Conservation (phyloP, 2,888 invertebrate genomes). For the Microctonus brassicae region DNA sequence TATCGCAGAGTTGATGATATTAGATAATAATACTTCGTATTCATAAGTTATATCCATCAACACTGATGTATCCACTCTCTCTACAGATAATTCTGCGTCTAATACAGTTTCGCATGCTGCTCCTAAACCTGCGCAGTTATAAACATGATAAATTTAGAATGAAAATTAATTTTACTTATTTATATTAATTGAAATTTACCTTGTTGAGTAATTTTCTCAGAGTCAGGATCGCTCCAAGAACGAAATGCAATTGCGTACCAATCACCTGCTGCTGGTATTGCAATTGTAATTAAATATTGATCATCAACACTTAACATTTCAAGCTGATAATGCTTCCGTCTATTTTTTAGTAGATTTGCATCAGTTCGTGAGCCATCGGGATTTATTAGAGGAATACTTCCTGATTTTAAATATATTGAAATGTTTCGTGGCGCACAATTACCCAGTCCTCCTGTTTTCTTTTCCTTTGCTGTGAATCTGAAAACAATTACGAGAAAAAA, state of each 20-base stretch:
- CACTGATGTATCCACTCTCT: slow-evolving; percentile 66
- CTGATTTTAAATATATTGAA: slow-evolving; percentile 81
- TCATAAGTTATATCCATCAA: slow-evolving; percentile 41
- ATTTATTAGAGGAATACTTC: slow-evolving; percentile 85
- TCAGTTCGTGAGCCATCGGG: slow-evolving; percentile 86
- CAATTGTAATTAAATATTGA: slow-evolving; percentile 74
- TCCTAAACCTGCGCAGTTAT: slow-evolving; percentile 75
- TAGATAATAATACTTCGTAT: slow-evolving; percentile 45
- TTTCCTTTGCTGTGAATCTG: slow-evolving; percentile 63
- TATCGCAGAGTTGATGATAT: slow-evolving; percentile 52
- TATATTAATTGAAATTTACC: slow-evolving; percentile 71
- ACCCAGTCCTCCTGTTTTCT: slow-evolving; percentile 71
- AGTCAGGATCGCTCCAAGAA: slow-evolving; percentile 81
- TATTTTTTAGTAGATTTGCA: slow-evolving; percentile 73
- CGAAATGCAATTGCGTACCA: slow-evolving; percentile 87
- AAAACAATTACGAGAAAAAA: slow-evolving; percentile 31
- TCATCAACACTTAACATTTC: slow-evolving; percentile 76
- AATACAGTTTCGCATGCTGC: slow-evolving; percentile 77
- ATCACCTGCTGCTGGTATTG: slow-evolving; percentile 80
- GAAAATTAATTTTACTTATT: neutral
- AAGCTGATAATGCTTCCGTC: slow-evolving; percentile 72
- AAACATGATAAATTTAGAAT: too few relatives aligned
- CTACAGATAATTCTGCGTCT: slow-evolving; percentile 76
- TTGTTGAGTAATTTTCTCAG: slow-evolving; percentile 81
- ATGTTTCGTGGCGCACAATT: slow-evolving; percentile 75